Evolutionary conservation across 1,140 invertebrate species (phyloP).

Genomic region (Bombus superbus): DNA sequence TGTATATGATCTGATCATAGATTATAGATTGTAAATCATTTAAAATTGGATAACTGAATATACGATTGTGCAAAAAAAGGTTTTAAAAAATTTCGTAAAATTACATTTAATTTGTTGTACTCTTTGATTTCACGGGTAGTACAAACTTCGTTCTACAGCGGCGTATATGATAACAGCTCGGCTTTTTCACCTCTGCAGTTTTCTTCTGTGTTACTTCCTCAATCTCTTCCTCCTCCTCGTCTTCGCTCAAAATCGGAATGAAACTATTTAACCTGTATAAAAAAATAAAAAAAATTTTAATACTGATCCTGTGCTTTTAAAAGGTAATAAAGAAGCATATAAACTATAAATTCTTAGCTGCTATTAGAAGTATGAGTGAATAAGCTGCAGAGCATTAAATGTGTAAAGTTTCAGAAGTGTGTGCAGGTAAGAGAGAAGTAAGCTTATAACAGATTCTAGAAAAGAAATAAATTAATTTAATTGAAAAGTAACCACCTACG

Average conservation of each 20-base stretch:
- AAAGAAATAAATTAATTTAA: constrained; percentile 37
- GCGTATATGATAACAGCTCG: background rate
- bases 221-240: constrained; percentile 17
- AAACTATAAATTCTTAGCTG: background rate
- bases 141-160: constrained; percentile 55
- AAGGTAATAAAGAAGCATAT: background rate
- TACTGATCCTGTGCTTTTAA: background rate
- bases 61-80: background rate
- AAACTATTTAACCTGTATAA: constrained; percentile 49
- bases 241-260: constrained; percentile 43
- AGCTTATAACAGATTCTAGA: background rate
- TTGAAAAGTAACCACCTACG: constrained; percentile 69
- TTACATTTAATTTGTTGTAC: constrained; percentile 44
- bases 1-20: constrained; percentile 2
- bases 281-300: constrained; percentile 27
- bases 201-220: constrained; percentile 1
- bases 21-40: background rate
- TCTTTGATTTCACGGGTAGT: constrained; percentile 56
- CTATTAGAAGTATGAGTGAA: background rate
- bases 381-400: background rate
- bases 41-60: background rate
- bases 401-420: background rate
- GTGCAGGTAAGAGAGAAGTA: background rate
- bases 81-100: constrained; percentile 14
- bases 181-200: background rate